phyloP scores from a whole-genome alignment of 2,797 vertebrate species.

The Leptatherina wallacei region DNA sequence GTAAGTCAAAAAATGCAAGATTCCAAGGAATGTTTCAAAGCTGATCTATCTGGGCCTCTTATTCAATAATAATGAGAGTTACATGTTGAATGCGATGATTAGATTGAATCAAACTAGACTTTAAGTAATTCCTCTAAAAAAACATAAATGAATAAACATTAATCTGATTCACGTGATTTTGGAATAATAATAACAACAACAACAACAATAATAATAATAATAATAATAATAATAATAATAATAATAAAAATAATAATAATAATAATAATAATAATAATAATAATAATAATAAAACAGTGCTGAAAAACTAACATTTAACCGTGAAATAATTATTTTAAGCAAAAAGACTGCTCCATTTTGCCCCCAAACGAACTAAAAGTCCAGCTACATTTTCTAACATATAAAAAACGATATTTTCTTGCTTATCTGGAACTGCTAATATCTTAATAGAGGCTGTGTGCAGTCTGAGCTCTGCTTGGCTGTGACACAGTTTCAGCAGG shows the following conservation, averaged over 20 bases:
- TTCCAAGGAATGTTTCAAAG: neutral
- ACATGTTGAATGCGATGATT: neutral
- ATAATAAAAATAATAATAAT: too few species aligned
- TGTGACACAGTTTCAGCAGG: constrained; percentile 66
- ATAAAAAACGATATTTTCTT: neutral
- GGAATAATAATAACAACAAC: too few species aligned
- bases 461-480: constrained; percentile 39
- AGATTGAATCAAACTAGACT: neutral
- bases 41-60: neutral
- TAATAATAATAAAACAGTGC: neutral
- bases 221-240: neutral
- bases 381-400: neutral
- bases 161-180: neutral
- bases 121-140: neutral
- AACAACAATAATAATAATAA: neutral
- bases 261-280: too few species aligned
- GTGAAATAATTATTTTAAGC: neutral
- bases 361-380: constrained; percentile 3
- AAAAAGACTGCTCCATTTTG: neutral
- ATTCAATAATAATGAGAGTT: neutral
- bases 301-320: neutral
- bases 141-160: neutral
- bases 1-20: neutral
- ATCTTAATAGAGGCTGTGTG: neutral
- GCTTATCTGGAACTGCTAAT: neutral